Percentiles rank a stretch among this genome's conserved stretches.
These are phyloP conservation scores for Misgurnus anguillicaudatus DNA, from an alignment of 2,113 vertebrate genomes.

Conservation along the genomic window DNA sequence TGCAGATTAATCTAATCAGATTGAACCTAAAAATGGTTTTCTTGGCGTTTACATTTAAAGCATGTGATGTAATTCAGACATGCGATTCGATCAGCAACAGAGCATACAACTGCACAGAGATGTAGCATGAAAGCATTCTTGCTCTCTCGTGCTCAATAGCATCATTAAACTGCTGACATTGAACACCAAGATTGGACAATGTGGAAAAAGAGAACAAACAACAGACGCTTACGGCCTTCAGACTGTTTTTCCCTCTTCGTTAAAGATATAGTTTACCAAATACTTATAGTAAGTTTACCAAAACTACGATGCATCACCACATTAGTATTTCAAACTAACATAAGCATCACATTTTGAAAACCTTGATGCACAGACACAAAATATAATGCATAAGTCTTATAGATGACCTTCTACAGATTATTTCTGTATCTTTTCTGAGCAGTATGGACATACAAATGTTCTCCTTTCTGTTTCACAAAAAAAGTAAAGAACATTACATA, in stretches of 20 bases:
- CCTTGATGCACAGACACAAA: too few species aligned
- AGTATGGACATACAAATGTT: neutral
- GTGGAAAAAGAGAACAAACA: neutral
- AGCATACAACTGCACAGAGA: slow-evolving; percentile 22
- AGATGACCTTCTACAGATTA: too few species aligned
- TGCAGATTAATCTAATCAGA: slow-evolving; percentile 1
- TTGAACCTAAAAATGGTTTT: neutral
- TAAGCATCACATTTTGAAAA: too few species aligned
- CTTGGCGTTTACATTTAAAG: neutral
- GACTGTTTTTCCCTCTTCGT: neutral
- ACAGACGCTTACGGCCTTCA: neutral
- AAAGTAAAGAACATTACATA: too few species aligned
- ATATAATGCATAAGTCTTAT: too few species aligned
- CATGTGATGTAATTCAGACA: slow-evolving; percentile 30
- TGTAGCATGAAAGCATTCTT: slow-evolving; percentile 6
- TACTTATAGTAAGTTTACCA: too few species aligned
- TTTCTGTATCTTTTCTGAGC: neutral
- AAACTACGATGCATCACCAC: too few species aligned
- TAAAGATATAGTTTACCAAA: neutral
- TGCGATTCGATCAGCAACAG: slow-evolving; percentile 5
- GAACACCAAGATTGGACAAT: neutral
- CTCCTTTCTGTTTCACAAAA: too few species aligned
- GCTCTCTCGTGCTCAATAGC: slow-evolving; percentile 15
- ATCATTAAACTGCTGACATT: neutral
- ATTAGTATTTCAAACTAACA: too few species aligned